A percentile compares a stretch with the other conserved stretches of the same genome.
Evolutionary conservation across 2,888 invertebrate species (phyloP).

Genomic region (Sclerodermus sp.): DNA sequence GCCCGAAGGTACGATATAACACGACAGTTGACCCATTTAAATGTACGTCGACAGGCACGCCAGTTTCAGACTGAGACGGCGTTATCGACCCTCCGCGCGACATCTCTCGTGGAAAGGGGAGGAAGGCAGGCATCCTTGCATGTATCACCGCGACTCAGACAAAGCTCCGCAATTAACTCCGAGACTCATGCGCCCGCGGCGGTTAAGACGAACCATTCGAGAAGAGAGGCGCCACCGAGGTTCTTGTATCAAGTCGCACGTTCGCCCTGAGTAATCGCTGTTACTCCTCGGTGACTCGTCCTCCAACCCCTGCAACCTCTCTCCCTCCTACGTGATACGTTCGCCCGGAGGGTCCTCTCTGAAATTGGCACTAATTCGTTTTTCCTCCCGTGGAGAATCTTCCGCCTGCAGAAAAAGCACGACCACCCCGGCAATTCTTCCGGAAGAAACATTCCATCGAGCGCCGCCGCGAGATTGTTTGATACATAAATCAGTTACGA

Average conservation of each 20-base stretch:
- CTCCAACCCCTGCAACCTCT: neutral
- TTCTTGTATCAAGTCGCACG: constrained; percentile 39
- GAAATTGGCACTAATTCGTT: constrained; percentile 40
- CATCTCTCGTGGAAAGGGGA: constrained; percentile 26
- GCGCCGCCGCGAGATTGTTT: too few species aligned
- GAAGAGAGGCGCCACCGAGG: constrained; percentile 20
- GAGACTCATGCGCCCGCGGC: constrained; percentile 34
- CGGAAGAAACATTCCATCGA: too few species aligned
- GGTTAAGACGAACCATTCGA: constrained; percentile 38
- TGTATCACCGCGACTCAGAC: constrained; percentile 42
- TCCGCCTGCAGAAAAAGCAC: too few species aligned
- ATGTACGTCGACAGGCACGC: constrained; percentile 26
- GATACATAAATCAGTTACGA: too few species aligned
- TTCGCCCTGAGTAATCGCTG: constrained; percentile 41
- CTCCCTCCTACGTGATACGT: constrained; percentile 12
- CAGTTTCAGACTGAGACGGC: constrained; percentile 19
- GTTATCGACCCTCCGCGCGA: constrained; percentile 33
- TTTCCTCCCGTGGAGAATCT: constrained; percentile 14
- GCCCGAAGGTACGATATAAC: too few species aligned
- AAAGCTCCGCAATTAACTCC: constrained; percentile 44
- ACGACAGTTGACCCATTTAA: constrained; percentile 28
- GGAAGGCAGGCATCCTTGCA: constrained; percentile 34
- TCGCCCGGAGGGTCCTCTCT: constrained; percentile 23
- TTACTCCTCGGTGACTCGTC: constrained; percentile 39
- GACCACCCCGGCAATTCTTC: too few species aligned